Base-by-base conservation (phyloP, 2,113 vertebrate genomes). In the Apodemus sylvaticus region DNA sequence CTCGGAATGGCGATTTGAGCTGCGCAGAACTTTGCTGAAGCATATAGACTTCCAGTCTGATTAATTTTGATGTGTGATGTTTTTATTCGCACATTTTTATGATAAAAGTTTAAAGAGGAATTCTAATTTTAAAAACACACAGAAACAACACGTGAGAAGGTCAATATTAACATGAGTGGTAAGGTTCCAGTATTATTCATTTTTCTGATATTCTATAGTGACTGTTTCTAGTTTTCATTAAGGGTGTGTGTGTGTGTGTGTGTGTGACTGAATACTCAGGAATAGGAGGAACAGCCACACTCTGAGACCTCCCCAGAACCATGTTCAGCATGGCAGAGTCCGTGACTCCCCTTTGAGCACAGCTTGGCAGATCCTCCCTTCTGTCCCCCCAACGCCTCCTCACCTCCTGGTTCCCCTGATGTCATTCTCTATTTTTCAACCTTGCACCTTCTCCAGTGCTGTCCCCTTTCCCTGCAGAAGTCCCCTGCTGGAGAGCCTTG, bases 271-370 rank as follows among this genome's bases (percentile, higher is more conserved):
- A n/a, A 36, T 53, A 9, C 24, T 66, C 55, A 29, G 51, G 82
- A 36, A 29, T 48, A 29, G 9, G 68, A 34, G 1, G 0, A 17
- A 66, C 16, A 95, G 31, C 4, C 16, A 8, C 12, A 42, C 24
- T 77, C 45, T 0, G 0, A 39, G 4, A 11, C 22, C 10, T n/a
- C 45, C 26, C 48, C 16, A 0, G 48, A 1, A 5, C 22, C 51
- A 17, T 55, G 14, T 12, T 34, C 66, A 24, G 78, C 55, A 8
- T 74, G 78, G 3, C 13, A 6, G 17, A 6, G 26, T 31, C 2
- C n/a, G 53, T 13, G 8, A 14, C 68, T 58, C 53, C 77, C 26
- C 3, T 51, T 2, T 3, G 3, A 60, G 68, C 0, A 0, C 3
- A 0, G 22, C 58, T 78, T 34, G 9, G 7, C 3, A 1, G 7